Base-by-base conservation (phyloP, 2,113 vertebrate species). In the Cyphomyrus plagiostoma region DNA sequence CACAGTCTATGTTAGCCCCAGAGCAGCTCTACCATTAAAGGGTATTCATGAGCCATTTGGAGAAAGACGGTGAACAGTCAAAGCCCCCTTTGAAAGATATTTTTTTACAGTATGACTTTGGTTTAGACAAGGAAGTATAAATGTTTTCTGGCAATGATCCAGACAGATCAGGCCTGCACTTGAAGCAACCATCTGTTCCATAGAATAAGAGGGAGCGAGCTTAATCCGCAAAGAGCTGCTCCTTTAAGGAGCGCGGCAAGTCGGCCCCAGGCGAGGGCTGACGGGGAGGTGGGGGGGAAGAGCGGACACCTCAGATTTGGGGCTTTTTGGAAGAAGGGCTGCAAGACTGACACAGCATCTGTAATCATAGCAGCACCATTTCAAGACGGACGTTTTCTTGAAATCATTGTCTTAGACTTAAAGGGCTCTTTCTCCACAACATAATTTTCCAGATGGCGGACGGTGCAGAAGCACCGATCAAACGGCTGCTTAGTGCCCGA, bases 81-180 rank as follows among this genome's bases (percentile, higher is more conserved):
- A 56, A 10, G 50, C 17, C 49, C 49, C 70, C 50, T 42, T 56
- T 42, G 80, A 89, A 74, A 48, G 35, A 17, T 49, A 35, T 85
- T 89, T 85, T 89, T 52, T 89, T 52, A 85, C 89, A 89, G 82
- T 85, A 89, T 89, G 89, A 85, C 80, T 89, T 86, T 66, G 77
- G 89, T 89, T 89, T 89, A 46, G 89, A 50, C 85, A 53, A 53
- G 80, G 82, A 62, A 84, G 35, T 84, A 85, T 88, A 58, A 58
- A 89, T 89, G 89, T 8, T 89, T 62, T 84, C 89, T 46, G 82
- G 89, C 89, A 62, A 50, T 19, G 82, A 85, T 48, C 89, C 89
- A 85, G 53, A 89, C 26, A 53, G 80, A 89, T 89, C 50, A 89
- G 30, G 89, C 39, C 82, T 86, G 53, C 89, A 89, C 89, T 89